A percentile compares a stretch with the other conserved stretches of the same genome.
These are phyloP conservation scores for Troides helena DNA, from an alignment of 2,888 invertebrate species.

Conservation along the genomic window DNA sequence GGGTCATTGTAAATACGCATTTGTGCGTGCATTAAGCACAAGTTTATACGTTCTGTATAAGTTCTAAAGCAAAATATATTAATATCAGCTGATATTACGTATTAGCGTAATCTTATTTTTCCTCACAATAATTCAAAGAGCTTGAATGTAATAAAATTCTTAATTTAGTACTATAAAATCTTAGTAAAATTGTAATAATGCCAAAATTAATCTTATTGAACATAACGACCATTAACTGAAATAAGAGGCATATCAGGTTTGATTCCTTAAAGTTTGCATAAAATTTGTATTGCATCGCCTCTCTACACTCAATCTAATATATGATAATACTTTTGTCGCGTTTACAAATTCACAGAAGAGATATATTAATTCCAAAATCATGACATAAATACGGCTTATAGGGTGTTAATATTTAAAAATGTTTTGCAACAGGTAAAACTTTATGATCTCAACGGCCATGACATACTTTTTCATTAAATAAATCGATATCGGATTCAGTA, in stretches of 20 bases:
- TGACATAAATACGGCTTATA: constrained; percentile 23
- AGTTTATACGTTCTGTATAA: neutral
- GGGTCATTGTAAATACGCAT: constrained; percentile 19
- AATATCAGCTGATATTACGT: neutral
- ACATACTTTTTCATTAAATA: constrained; percentile 47
- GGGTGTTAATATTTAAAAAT: constrained; percentile 22
- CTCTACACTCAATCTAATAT: neutral
- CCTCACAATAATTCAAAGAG: no score
- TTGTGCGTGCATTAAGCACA: neutral
- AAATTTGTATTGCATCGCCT: neutral
- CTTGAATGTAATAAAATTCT: no score
- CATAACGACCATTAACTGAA: no score
- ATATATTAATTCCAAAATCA: constrained; percentile 20
- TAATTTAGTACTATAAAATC: no score
- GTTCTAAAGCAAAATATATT: neutral
- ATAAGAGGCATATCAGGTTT: neutral
- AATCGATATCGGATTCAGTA: constrained; percentile 36
- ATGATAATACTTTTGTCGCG: constrained; percentile 15
- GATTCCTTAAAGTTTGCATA: neutral
- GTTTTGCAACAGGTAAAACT: constrained; percentile 36
- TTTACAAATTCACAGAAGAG: constrained; percentile 14
- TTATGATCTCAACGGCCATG: constrained; percentile 39
- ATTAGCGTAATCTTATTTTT: neutral
- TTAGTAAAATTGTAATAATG: no score
- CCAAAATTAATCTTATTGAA: no score